These are phyloP conservation scores for Melanostoma mellinum DNA, from an alignment of 2,888 invertebrate genomes.

Conservation along the genomic window DNA sequence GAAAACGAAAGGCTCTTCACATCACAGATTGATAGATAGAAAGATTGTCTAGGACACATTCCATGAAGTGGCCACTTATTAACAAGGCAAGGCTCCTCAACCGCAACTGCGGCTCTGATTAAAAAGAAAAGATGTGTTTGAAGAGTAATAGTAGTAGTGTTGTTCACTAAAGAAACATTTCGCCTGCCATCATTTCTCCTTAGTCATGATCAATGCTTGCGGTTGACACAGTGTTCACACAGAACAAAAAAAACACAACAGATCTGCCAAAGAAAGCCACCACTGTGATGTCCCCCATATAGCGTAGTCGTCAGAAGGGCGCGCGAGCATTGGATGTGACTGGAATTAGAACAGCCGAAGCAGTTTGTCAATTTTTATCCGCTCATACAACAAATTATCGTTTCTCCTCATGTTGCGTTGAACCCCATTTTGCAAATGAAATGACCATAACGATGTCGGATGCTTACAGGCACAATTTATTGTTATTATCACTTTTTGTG, in stretches of 20 bases:
- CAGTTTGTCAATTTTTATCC: slow-evolving; percentile 50
- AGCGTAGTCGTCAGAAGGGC: slow-evolving; percentile 44
- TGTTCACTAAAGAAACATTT: slow-evolving; percentile 44
- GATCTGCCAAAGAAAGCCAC: slow-evolving; percentile 49
- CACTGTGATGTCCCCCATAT: slow-evolving; percentile 21
- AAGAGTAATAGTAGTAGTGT: slow-evolving; percentile 18
- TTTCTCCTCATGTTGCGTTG: slow-evolving; percentile 18
- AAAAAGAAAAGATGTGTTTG: slow-evolving; percentile 37
- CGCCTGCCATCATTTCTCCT: slow-evolving; percentile 56
- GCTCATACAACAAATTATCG: slow-evolving; percentile 45
- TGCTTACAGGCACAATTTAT: slow-evolving; percentile 67
- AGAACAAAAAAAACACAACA: slow-evolving; percentile 13
- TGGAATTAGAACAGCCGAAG: slow-evolving; percentile 68
- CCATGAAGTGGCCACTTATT: not conserved
- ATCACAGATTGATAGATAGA: too few species aligned
- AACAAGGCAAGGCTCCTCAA: too few species aligned
- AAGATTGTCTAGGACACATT: not conserved
- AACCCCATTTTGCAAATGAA: slow-evolving; percentile 53
- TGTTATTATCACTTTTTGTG: slow-evolving; percentile 51
- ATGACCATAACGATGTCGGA: slow-evolving; percentile 62
- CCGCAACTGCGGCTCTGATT: not conserved
- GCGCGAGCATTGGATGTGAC: slow-evolving; percentile 67
- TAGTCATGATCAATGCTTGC: slow-evolving; percentile 54
- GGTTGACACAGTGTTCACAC: slow-evolving; percentile 17
- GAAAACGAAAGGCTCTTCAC: too few species aligned